Evolutionary conservation across 1,140 invertebrate species (phyloP).

Genomic region (Lordiphosa collinella): DNA sequence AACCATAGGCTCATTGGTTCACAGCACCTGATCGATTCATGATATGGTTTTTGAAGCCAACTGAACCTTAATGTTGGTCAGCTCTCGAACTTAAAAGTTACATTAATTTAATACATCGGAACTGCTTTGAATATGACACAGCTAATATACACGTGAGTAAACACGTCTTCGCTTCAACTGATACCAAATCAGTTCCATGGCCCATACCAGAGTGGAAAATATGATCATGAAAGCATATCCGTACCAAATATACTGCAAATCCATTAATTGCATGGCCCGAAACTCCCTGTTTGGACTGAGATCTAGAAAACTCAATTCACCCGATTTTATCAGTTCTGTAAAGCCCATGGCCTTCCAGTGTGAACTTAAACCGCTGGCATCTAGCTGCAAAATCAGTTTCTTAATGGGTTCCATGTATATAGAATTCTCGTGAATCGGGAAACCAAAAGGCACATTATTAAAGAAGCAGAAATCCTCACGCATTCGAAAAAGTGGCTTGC

Average conservation of each 20-base stretch:
- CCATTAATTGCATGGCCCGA: constrained; percentile 56
- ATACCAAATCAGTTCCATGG: constrained; percentile 27
- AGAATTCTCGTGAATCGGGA: constrained; percentile 63
- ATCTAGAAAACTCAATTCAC: constrained; percentile 47
- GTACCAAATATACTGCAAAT: constrained; percentile 65
- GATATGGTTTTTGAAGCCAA: too few relatives aligned
- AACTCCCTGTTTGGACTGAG: constrained; percentile 45
- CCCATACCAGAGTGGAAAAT: constrained; percentile 21
- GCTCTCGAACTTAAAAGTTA: too few relatives aligned
- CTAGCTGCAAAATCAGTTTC: constrained; percentile 43
- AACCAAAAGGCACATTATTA: constrained; percentile 59
- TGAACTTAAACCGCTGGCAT: constrained; percentile 33
- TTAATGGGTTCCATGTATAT: constrained; percentile 50
- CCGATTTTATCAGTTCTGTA: constrained; percentile 49
- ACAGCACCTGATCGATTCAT: too few relatives aligned
- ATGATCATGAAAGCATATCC: constrained; percentile 47
- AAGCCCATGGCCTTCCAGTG: constrained; percentile 47
- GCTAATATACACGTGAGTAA: too few relatives aligned
- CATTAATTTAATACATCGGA: too few relatives aligned
- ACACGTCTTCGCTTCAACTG: background rate
- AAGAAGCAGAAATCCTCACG: constrained; percentile 63
- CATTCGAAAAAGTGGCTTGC: constrained; percentile 47
- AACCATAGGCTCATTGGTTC: too few relatives aligned
- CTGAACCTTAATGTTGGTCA: too few relatives aligned
- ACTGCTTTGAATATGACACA: too few relatives aligned